Evolutionary conservation across 2,888 invertebrate genomes (phyloP).

Genomic region (Aphrophora alni): DNA sequence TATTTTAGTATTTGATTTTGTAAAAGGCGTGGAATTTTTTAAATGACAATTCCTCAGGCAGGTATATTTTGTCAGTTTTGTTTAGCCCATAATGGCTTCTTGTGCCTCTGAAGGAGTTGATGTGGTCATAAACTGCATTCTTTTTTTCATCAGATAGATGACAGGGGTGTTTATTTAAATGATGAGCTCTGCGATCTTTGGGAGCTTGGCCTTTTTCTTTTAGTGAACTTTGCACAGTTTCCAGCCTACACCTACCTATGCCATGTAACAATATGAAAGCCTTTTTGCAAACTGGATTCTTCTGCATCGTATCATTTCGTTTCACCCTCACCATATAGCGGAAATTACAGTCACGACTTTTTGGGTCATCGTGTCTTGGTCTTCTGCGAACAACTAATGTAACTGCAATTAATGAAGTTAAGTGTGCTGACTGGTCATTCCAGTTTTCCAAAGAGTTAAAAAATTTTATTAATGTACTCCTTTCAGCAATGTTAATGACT

Average conservation of each 20-base stretch:
- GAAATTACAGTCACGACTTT: neutral
- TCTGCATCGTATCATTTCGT: neutral
- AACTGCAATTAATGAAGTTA: neutral
- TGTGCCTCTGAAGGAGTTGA: too few species aligned
- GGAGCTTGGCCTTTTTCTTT: too few species aligned
- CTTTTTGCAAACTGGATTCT: neutral
- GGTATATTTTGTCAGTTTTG: too few species aligned
- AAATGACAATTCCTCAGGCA: too few species aligned
- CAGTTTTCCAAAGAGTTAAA: neutral
- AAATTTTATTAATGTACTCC: neutral
- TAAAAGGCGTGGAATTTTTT: too few species aligned
- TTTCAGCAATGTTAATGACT: neutral
- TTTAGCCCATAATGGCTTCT: too few species aligned
- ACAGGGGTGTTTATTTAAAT: too few species aligned
- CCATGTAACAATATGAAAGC: neutral
- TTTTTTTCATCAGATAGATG: too few species aligned
- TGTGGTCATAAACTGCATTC: too few species aligned
- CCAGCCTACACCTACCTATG: neutral
- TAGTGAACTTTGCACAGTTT: too few species aligned
- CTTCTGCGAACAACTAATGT: neutral
- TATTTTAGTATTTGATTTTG: too few species aligned
- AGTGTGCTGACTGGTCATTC: neutral
- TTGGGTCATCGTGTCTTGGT: neutral
- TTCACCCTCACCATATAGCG: neutral
- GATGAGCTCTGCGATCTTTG: too few species aligned